These are phyloP conservation scores for Nothobranchius furzeri DNA, from an alignment of 2,113 vertebrate species.

Conservation along the genomic window DNA sequence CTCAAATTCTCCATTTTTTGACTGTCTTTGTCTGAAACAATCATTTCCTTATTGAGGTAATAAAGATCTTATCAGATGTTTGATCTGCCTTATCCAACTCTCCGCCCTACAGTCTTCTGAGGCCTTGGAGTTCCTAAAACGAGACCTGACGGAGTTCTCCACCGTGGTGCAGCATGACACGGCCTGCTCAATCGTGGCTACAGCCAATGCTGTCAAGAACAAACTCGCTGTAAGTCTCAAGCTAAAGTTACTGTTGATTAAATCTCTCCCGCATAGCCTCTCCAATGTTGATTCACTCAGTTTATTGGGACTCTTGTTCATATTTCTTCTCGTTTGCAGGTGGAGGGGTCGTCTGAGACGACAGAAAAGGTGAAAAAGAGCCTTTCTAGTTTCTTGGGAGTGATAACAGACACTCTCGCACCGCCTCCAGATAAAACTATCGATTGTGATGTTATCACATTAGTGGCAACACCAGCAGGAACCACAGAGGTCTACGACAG, in stretches of 20 bases:
- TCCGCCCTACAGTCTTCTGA: slow-evolving; percentile 85
- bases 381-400: slow-evolving; percentile 92
- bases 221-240: slow-evolving; percentile 85
- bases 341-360: slow-evolving; percentile 89
- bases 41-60: not conserved
- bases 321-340: slow-evolving; percentile 62
- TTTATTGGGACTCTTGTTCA: not conserved
- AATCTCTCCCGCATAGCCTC: not conserved
- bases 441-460: slow-evolving; percentile 95
- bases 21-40: not conserved
- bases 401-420: slow-evolving; percentile 95
- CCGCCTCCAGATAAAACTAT: slow-evolving; percentile 97
- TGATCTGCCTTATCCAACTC: not conserved
- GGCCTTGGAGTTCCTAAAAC: slow-evolving; percentile 94
- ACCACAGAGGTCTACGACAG: slow-evolving; percentile 96
- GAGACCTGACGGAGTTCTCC: slow-evolving; percentile 93
- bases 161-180: slow-evolving; percentile 98
- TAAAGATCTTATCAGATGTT: not conserved
- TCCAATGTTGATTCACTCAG: not conserved
- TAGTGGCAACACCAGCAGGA: slow-evolving; percentile 93
- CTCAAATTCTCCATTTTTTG: not conserved
- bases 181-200: slow-evolving; percentile 94
- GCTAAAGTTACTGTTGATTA: not conserved
- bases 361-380: slow-evolving; percentile 96
- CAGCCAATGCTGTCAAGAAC: slow-evolving; percentile 92